phyloP scores from a whole-genome alignment of 2,797 vertebrate species.

The Cynopterus sphinx region DNA sequence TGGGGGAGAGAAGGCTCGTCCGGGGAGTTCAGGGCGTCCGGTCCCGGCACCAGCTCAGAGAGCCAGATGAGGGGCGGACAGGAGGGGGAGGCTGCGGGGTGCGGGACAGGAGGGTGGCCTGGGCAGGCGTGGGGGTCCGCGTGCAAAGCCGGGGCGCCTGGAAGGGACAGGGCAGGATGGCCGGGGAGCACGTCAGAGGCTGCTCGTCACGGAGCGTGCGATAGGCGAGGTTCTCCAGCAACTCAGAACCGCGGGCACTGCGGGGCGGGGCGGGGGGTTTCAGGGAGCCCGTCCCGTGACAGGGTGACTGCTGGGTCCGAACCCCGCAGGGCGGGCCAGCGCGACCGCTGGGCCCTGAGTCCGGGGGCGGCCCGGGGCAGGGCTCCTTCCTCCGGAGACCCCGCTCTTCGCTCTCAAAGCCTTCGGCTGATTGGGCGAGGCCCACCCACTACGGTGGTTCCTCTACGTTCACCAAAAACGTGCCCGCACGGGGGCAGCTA shows the following conservation, averaged over 20 bases:
- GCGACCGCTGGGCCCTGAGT: accelerated
- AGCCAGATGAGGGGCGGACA: too few species aligned
- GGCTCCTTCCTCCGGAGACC: neutral
- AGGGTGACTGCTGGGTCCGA: too few species aligned
- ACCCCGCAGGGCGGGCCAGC: neutral
- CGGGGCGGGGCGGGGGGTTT: too few species aligned
- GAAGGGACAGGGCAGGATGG: neutral
- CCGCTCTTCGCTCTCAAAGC: too few species aligned
- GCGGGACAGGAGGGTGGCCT: too few species aligned
- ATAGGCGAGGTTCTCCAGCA: too few species aligned
- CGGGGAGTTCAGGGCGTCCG: neutral
- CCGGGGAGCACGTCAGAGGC: neutral
- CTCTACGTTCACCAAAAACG: neutral
- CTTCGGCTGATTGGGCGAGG: neutral
- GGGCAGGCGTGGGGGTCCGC: neutral
- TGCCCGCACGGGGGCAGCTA: neutral
- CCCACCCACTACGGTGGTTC: neutral
- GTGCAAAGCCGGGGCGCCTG: neutral
- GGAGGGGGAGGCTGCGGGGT: neutral
- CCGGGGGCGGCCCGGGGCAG: neutral
- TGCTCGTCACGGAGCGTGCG: neutral
- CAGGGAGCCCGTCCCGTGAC: neutral
- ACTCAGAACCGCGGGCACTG: neutral
- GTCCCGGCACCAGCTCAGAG: too few species aligned
- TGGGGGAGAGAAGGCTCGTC: neutral